Base-by-base conservation (phyloP, 2,797 vertebrate genomes). In the Alectoris magna region DNA sequence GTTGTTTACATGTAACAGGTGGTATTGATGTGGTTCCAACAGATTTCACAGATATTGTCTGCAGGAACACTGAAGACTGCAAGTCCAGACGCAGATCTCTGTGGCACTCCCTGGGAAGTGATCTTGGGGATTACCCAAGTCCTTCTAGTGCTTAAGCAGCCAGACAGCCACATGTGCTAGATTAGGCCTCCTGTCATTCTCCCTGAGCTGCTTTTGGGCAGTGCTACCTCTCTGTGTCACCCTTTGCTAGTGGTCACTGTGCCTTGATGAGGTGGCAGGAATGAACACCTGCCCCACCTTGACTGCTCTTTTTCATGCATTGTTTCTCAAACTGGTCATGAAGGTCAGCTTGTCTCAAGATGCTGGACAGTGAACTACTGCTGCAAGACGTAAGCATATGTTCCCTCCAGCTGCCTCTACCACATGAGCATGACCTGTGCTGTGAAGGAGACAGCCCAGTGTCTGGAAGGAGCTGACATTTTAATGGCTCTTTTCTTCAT, bases 311-410 rank as follows among this genome's bases (percentile, higher is more conserved):
- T 49, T 39, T 18, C 1, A 1, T 36, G 14, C 44, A 17, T 15
- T 10, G 39, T 11, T 24, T 21, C 75, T 58, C 41, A 72, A 44
- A 29, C 31, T 27, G 11, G 64, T 39, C 8, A 0, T 19, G 46
- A 49, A 55, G 46, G 24, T 63, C 59, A 72, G 31, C 31, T 80
- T 63, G 41, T 41, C 24, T 55, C 15, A 48, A 15, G 58, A 39
- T 1, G 1, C 34, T 18, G 29, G 5, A 6, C 17, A 66, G 6
- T 7, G 31, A 55, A 24, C 0, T 18, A 73, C 8, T 5, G 1
- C 6, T 59, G 24, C 31, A 24, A 58, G 53, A 36, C 29, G n/a
- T 2, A 4, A 77, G 10, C n/a, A 17, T 9, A 2, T 6, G 62
- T 68, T 68, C 55, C 39, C 29, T 77, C 23, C 66, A 74, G 36